Base-by-base conservation (phyloP, 2,888 invertebrate species). In the Aleiodes testaceus region DNA sequence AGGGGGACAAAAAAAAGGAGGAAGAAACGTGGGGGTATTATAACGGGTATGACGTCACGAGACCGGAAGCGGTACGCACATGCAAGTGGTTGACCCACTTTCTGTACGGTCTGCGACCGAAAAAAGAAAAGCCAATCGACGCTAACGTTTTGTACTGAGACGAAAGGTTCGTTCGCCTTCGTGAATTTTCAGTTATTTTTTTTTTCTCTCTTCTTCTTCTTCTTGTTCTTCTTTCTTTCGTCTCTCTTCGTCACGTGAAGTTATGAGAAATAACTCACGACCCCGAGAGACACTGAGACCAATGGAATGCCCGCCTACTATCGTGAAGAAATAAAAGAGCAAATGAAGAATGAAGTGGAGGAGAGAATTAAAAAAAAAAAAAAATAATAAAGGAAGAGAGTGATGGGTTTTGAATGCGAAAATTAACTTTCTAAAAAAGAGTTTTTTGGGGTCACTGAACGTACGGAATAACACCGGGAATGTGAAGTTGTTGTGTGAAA, bases 1-100 rank as follows among this genome's bases (percentile, higher is more conserved):
- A 66, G 44, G n/a, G 26, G 20, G 14, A 49, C 59, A 16, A 26
- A n/a, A 55, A 69, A 70, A 76, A 74, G 75, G 76, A 75, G 75
- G 76, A 72, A 72, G 72, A 65, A 72, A 69, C 66, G 75, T 76
- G 75, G 63, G 66, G 69, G 55, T 53, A 52, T 42, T 16, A 52
- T 66, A 66, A 66, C 52, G 59, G 44, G 59, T 53, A 63, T 70
- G 70, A 70, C 69, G 66, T 69, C 66, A 69, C 44, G 66, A 53
- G 44, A 63, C 66, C 53, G 69, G 69, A 66, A 69, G 66, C 53
- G 68, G 61, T 67, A 53, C 66, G 42, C 59, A 69, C 49, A 59
- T 55, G 45, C 22, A 50, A 64, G 53, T 64, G 44, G 36, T 53
- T 73, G 66, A 67, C 64, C 70, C 52, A 64, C 47, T 64, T 59